Evolutionary conservation across 2,797 vertebrate species (phyloP).

Genomic region (Cyprinella venusta): DNA sequence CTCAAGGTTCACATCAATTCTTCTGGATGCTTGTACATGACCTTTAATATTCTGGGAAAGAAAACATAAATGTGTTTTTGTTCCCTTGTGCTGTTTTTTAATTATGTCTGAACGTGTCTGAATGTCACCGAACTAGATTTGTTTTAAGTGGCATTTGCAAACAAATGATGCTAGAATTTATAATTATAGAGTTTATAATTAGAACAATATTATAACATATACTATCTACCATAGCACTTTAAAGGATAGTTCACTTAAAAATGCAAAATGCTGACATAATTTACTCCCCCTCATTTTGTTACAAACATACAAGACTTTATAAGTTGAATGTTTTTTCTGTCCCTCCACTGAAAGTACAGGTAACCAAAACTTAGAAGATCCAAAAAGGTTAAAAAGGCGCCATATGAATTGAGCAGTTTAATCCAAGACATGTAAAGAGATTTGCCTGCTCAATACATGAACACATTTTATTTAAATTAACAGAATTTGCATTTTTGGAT

Average conservation of each 20-base stretch:
- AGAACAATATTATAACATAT: neutral
- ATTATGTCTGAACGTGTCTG: neutral
- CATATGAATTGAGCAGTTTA: neutral
- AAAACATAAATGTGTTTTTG: neutral
- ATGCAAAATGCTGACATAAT: neutral
- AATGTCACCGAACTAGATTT: neutral
- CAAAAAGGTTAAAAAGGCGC: neutral
- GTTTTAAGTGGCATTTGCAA: neutral
- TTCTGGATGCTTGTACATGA: conserved; percentile 58
- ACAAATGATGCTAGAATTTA: neutral
- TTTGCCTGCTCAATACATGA: no score
- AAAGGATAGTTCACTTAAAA: neutral
- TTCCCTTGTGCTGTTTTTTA: neutral
- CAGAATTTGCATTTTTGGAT: neutral
- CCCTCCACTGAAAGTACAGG: neutral
- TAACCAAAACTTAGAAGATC: no score
- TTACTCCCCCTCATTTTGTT: neutral
- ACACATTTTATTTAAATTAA: no score
- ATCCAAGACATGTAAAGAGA: neutral
- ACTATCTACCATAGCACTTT: neutral
- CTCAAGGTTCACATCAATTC: conserved; percentile 80
- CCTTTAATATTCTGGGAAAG: conserved; percentile 75
- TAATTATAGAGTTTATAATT: neutral
- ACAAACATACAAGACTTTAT: neutral
- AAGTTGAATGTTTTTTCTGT: neutral